Base-by-base conservation (phyloP, 2,888 invertebrate species). In the Limenitis camilla region DNA sequence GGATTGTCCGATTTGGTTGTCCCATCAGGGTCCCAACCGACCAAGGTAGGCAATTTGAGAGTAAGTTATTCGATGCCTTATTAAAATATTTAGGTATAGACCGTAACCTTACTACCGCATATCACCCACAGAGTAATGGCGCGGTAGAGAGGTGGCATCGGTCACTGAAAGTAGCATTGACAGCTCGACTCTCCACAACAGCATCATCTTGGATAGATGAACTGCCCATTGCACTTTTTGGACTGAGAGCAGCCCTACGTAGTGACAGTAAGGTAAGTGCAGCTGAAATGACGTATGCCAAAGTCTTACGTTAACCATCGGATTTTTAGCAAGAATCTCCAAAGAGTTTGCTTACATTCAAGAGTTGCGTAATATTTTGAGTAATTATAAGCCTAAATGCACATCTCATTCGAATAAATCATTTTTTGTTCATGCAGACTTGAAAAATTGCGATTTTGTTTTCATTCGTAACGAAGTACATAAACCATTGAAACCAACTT, bases 101-200 rank as follows among this genome's bases (percentile, higher is more conserved):
- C 1, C 60, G 52, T 41, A 31, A 32, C 5, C 30, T 59, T 1
- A 61, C 61, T 0, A 62, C 56, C 0, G 19, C 57, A 10, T 60
- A 60, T 33, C 57, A 61, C 27, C 61, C 64, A 1, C 52, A 56
- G 33, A 38, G 49, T 31, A 64, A 66, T 33, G 62, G 64, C 1
- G 31, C 39, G 5, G 28, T 64, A 1, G 63, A 63, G 41, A 29
- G 65, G 4, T 62, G 55, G 56, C 65, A 66, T 49, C 39, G 64
- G 27, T 11, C 40, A 0, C 30, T 67, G 1, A 63, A 65, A 44
- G 41, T 50, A 5, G 60, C 62, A 5, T 40, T 58, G 6, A 61
- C 46, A 51, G 56, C 58, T 6, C 30, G 56, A 2, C 19, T 19
- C 19, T 19, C 19, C 19, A 19, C 19, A 19, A 19, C 19, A 19